A percentile compares a stretch with the other conserved stretches of the same genome.
These are phyloP conservation scores for Echiichthys vipera DNA, from an alignment of 2,797 vertebrate species.

Conservation along the genomic window DNA sequence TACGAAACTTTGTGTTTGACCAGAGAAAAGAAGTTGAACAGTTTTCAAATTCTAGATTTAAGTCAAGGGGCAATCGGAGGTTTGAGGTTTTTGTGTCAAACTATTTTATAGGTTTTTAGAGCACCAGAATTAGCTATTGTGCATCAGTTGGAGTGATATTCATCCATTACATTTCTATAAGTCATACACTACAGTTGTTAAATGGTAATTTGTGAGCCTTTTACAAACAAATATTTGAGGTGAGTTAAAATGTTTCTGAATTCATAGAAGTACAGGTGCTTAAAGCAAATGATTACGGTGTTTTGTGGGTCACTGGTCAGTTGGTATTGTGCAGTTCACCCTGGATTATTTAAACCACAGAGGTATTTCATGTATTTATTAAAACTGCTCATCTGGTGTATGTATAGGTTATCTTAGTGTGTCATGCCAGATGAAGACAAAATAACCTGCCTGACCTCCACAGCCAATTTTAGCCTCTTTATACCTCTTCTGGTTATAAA, in stretches of 20 bases:
- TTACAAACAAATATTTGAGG: neutral
- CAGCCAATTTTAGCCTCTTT: conserved; percentile 60
- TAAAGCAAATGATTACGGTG: neutral
- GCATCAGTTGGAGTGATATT: neutral
- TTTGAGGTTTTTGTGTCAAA: neutral
- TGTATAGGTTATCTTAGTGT: neutral
- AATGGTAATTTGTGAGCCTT: neutral
- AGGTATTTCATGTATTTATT: neutral
- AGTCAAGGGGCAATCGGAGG: neutral
- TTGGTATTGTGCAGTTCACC: neutral
- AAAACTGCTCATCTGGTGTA: neutral
- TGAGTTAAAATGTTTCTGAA: neutral
- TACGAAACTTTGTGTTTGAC: neutral
- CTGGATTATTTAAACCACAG: neutral
- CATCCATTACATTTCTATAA: neutral
- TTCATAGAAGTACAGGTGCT: neutral
- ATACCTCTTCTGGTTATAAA: conserved; percentile 77
- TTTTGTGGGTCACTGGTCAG: neutral
- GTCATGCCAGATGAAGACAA: conserved; percentile 39
- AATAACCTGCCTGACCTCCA: conserved; percentile 66
- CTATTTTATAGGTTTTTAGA: neutral
- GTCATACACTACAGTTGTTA: neutral
- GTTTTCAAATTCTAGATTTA: neutral
- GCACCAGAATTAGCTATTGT: neutral
- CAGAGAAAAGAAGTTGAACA: neutral